A percentile compares a stretch with the other conserved stretches of the same genome.
Conservation (phyloP, 2,888 invertebrate genomes). For the Melieria omissa region DNA sequence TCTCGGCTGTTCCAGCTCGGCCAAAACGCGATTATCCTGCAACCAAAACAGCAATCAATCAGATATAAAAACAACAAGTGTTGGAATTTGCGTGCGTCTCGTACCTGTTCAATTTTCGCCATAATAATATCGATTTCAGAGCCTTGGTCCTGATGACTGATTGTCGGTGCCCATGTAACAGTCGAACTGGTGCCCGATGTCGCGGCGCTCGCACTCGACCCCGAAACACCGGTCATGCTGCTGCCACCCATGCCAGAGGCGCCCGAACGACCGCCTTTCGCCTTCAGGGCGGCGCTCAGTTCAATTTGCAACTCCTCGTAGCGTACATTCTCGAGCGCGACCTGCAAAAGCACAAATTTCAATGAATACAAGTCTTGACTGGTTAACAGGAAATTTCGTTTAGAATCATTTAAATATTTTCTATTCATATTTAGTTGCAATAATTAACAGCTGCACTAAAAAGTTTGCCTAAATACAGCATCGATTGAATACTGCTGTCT, state of each 20-base stretch:
- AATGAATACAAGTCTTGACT: neutral
- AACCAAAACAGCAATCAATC: neutral
- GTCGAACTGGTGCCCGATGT: constrained; percentile 60
- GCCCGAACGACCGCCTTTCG: constrained; percentile 66
- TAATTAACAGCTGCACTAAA: too few species aligned
- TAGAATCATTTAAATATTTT: too few species aligned
- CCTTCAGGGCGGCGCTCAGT: constrained; percentile 77
- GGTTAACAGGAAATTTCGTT: too few species aligned
- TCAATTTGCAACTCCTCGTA: constrained; percentile 93
- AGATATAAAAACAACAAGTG: neutral
- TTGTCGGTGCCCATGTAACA: constrained; percentile 67
- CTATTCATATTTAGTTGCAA: too few species aligned
- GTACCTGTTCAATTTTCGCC: constrained; percentile 89
- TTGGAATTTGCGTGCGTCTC: constrained; percentile 13
- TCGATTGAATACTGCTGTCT: too few species aligned
- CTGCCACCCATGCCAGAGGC: constrained; percentile 17
- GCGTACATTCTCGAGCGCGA: constrained; percentile 75
- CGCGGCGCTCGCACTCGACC: constrained; percentile 58
- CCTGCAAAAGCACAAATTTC: constrained; percentile 61
- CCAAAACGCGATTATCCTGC: constrained; percentile 83
- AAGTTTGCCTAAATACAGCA: too few species aligned
- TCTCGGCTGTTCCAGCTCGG: constrained; percentile 88
- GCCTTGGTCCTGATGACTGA: constrained; percentile 69
- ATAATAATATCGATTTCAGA: constrained; percentile 92
- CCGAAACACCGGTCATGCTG: constrained; percentile 58